Conservation (phyloP, 2,888 invertebrate species). For the Drosophila atripex region DNA sequence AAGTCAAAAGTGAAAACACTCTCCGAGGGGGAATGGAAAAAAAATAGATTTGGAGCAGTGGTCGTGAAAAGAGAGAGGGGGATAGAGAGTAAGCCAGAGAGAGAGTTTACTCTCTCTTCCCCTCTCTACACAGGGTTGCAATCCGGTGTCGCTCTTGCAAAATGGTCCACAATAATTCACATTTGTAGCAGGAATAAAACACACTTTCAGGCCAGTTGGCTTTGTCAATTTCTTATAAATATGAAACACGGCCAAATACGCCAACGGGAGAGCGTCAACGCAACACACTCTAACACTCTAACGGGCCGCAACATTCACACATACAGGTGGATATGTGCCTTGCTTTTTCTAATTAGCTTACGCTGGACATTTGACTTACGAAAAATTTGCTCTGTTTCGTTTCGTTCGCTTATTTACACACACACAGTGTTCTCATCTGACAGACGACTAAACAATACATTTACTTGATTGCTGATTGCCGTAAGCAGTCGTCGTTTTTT, state of each 20-base stretch:
- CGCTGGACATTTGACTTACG: conserved; percentile 31
- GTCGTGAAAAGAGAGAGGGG: conserved; percentile 24
- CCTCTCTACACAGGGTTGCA: conserved; percentile 32
- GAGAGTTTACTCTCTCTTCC: conserved; percentile 6
- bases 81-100: conserved; percentile 22
- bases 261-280: neutral
- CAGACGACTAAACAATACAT: conserved; percentile 46
- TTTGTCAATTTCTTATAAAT: conserved; percentile 55
- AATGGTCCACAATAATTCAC: conserved; percentile 19
- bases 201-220: conserved; percentile 28
- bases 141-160: conserved; percentile 32
- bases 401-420: conserved; percentile 34
- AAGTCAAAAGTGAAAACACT: conserved; percentile 64
- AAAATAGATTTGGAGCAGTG: conserved; percentile 57
- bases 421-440: conserved; percentile 30
- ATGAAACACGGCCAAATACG: conserved; percentile 40
- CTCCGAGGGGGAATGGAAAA: conserved; percentile 3
- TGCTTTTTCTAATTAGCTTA: conserved; percentile 41
- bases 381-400: conserved; percentile 6
- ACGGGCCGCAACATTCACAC: neutral
- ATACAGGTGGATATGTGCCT: conserved; percentile 17
- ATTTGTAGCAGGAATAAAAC: conserved; percentile 15
- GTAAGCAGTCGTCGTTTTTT: conserved; percentile 47
- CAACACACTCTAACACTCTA: conserved; percentile 1
- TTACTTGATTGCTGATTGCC: conserved; percentile 31